phyloP scores from a whole-genome alignment of 2,797 vertebrate genomes.

The Tiaroga cobitis region DNA sequence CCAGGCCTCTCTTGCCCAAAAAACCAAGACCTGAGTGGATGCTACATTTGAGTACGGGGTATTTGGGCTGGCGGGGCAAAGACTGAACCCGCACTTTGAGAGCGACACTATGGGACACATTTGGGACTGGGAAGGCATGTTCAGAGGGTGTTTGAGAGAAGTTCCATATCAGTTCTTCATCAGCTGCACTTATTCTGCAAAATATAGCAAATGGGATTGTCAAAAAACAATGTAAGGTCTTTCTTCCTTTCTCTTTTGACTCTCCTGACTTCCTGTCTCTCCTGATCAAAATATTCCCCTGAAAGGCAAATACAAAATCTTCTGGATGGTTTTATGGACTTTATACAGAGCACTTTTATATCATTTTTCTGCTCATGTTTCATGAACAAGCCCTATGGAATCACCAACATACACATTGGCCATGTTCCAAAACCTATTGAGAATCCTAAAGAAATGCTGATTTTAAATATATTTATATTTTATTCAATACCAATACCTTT shows the following conservation, averaged over 20 bases:
- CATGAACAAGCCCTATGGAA: not conserved
- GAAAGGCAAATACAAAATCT: not conserved
- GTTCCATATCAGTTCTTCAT: conserved; percentile 91
- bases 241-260: not conserved
- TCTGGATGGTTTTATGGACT: not conserved
- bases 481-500: not conserved
- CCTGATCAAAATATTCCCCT: not conserved
- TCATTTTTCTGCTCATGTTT: not conserved
- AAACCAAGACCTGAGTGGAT: conserved; percentile 81
- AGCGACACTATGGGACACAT: conserved; percentile 94
- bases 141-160: conserved; percentile 95
- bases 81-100: conserved; percentile 97
- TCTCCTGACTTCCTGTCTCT: not conserved
- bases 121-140: conserved; percentile 95
- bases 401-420: not conserved
- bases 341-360: not conserved
- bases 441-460: not conserved
- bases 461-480: too few relatives aligned
- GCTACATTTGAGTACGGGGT: conserved; percentile 93
- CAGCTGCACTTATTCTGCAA: conserved; percentile 94
- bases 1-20: conserved; percentile 70
- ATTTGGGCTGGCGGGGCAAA: conserved; percentile 94
- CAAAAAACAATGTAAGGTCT: not conserved
- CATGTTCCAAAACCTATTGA: not conserved
- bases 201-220: conserved; percentile 30